Percentiles rank a stretch among this genome's conserved stretches.
Conservation (phyloP, 30 jellyfish, hydroid and myxozoan species). For the Pelagia noctiluca region DNA sequence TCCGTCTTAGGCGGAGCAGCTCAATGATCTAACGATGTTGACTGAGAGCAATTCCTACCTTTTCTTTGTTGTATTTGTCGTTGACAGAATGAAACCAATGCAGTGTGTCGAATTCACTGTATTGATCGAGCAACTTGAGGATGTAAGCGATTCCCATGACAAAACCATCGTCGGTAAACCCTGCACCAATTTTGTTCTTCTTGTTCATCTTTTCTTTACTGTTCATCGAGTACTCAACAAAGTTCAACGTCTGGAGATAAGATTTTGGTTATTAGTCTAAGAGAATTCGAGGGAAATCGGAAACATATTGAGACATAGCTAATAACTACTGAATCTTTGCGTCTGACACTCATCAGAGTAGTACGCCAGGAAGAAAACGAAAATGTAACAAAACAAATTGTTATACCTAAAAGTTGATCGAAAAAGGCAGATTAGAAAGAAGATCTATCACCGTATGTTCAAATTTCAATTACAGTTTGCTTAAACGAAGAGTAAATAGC, state of each 20-base stretch:
- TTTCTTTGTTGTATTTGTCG: slow-evolving; percentile 88
- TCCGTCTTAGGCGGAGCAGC: too few relatives aligned
- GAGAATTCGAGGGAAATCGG: too few relatives aligned
- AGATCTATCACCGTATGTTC: neutral
- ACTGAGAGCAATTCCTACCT: too few relatives aligned
- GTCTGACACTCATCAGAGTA: neutral
- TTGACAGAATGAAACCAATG: slow-evolving; percentile 98
- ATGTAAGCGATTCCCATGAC: slow-evolving; percentile 98
- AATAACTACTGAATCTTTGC: neutral
- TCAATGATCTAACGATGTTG: too few relatives aligned
- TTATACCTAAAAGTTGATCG: neutral
- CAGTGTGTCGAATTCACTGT: slow-evolving; percentile 88
- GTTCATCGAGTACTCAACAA: slow-evolving; percentile 92
- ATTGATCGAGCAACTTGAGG: slow-evolving; percentile 89
- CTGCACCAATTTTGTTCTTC: slow-evolving; percentile 95
- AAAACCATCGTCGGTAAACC: slow-evolving; percentile 99
- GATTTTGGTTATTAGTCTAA: too few relatives aligned
- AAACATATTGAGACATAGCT: too few relatives aligned
- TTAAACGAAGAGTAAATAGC: neutral
- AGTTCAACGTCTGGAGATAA: slow-evolving; percentile 77
- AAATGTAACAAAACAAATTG: neutral
- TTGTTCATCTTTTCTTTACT: slow-evolving; percentile 96
- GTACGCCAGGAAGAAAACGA: too few relatives aligned
- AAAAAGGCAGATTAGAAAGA: neutral
- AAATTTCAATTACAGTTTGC: too few relatives aligned